These are phyloP conservation scores for Acanthopagrus latus DNA, from an alignment of 2,797 vertebrate genomes.

Conservation along the genomic window DNA sequence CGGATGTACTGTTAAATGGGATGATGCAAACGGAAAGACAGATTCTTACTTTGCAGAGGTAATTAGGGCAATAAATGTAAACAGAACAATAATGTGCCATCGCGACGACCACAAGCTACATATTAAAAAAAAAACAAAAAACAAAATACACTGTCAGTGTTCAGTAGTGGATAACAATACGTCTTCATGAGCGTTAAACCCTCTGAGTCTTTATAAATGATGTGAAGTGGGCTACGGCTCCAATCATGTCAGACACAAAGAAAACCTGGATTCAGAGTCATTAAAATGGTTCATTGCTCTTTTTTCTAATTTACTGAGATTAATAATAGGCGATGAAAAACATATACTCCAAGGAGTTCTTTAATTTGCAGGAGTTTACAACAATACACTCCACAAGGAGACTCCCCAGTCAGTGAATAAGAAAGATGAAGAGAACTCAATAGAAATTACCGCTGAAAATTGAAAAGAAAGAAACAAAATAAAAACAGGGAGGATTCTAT, in stretches of 20 bases:
- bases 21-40: neutral
- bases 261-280: conserved; percentile 78
- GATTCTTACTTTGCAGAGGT: conserved; percentile 10
- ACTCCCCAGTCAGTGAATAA: conserved; percentile 59
- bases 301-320: conserved; percentile 84
- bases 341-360: conserved; percentile 79
- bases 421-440: conserved; percentile 32
- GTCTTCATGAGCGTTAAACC: conserved; percentile 55
- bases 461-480: neutral
- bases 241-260: conserved; percentile 65
- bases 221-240: conserved; percentile 60
- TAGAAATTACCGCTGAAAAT: conserved; percentile 40
- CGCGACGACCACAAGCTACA: conserved; percentile 11
- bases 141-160: conserved; percentile 39
- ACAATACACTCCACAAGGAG: conserved; percentile 70
- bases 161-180: conserved; percentile 53
- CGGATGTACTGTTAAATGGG: neutral
- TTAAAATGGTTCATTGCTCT: conserved; percentile 81
- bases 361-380: conserved; percentile 79
- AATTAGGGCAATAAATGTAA: conserved; percentile 5
- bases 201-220: conserved; percentile 60
- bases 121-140: neutral
- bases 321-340: conserved; percentile 80
- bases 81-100: conserved; percentile 1
- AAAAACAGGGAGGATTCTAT: conserved; percentile 16